These are phyloP conservation scores for Aromia moschata DNA, from an alignment of 2,888 invertebrate species.

Conservation along the genomic window DNA sequence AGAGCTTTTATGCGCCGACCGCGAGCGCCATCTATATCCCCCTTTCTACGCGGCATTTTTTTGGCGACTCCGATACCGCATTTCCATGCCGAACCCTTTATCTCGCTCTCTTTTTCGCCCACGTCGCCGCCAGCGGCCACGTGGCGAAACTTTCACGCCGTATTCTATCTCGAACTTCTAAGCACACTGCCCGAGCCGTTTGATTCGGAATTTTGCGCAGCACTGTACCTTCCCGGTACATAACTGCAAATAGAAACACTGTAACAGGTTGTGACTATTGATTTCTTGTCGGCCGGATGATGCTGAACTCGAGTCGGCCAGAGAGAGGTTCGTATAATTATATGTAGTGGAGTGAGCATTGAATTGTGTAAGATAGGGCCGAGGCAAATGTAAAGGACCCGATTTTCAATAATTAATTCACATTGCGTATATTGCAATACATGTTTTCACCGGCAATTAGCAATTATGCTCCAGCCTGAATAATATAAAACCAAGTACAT, in stretches of 20 bases:
- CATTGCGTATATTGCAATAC: too few relatives aligned
- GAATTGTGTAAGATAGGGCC: too few relatives aligned
- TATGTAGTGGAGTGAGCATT: too few relatives aligned
- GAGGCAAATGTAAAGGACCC: too few relatives aligned
- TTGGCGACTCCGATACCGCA: not conserved
- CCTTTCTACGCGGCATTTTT: not conserved
- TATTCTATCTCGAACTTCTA: not conserved
- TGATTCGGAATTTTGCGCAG: slow-evolving; percentile 35
- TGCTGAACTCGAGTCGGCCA: slow-evolving; percentile 31
- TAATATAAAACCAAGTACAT: too few relatives aligned
- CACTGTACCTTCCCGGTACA: slow-evolving; percentile 42
- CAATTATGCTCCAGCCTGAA: too few relatives aligned
- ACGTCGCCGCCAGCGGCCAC: not conserved
- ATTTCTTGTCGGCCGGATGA: slow-evolving; percentile 40
- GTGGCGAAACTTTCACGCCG: slow-evolving; percentile 9
- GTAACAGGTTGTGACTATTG: slow-evolving; percentile 45
- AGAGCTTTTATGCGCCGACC: too few relatives aligned
- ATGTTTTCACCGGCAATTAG: too few relatives aligned
- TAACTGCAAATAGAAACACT: slow-evolving; percentile 44
- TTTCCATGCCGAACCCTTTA: not conserved
- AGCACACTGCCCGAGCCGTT: slow-evolving; percentile 29
- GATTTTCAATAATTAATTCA: too few relatives aligned
- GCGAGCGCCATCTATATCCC: not conserved
- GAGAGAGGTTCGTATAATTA: slow-evolving; percentile 25
- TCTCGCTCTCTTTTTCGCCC: not conserved